Base-by-base conservation (phyloP, 30 jellyfish, hydroid and myxozoan genomes). In the Hydractinia symbiolongicarpus region DNA sequence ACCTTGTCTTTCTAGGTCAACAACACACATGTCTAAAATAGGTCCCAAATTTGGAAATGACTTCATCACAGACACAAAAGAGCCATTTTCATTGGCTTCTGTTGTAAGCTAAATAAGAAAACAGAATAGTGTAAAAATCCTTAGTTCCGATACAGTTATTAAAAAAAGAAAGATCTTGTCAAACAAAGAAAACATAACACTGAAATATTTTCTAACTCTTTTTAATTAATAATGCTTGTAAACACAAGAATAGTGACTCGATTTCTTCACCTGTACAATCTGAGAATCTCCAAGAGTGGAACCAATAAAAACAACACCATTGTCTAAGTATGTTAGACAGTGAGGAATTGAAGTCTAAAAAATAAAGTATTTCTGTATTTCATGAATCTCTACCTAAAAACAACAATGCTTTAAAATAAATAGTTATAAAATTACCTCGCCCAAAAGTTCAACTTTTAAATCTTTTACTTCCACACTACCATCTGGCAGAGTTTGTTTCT, bases 261-360 rank as follows among this genome's bases (percentile, higher is more conserved):
- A 17, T 53, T 40, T 72, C 0, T 40, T 53, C 21, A 92, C 96
- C 92, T 88, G 87, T 67, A 92, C 96, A n/a, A 92, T 92, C 87
- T 92, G 98, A 2, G 98, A 92, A 86, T 92, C 98, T 16, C 98
- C 96, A 55, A 92, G 95, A 7, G 87, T 70, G 20, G 98, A 92
- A 4, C 94, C 96, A 58, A 92, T 90, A 81, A 92, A 92, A 6
- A 92, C 98, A 52, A 92, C 98, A 17, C 96, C 98, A 79, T 92
- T 92, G 60, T 92, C 98, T 54, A 92, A 86, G 67, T 92, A 92
- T 15, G 96, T 86, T 30, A 92, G 64, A 70, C 96, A 92, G 55
- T 86, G 94, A 14, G 97, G 88, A 49, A 90, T 90, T 16, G 97
- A 90, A 19, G 94, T 90, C 97, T 90, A 78, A 53, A 72, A 76